Evolutionary conservation across 1,140 invertebrate genomes (phyloP), one percentile per base, ranked within the genome.

Genomic region (Ditylenchus dipsaci): DNA sequence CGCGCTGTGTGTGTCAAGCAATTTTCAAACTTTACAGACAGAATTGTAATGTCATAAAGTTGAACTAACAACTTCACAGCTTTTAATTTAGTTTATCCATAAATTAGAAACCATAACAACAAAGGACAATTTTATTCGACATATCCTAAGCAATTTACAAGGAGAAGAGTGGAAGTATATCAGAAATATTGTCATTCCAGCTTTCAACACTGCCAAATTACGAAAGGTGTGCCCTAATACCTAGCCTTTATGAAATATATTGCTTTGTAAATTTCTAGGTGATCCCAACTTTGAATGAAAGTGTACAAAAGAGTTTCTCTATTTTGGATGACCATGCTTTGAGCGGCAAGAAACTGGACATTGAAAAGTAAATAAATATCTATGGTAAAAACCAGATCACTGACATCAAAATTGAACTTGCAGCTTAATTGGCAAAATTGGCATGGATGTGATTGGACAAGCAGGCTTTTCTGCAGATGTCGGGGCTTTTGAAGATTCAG

Each of bases 361-460:
- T 53, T 19, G 23, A 53, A 53, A 26, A 19, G 49, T 53, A 7
- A 17, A 1, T 7, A n/a, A 26, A 53, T 17, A 53, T 7, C 3
- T 53, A n/a, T n/a, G n/a, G n/a, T 3, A 3, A 7, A 17, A 7
- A 26, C 15, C 15, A 53, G 8, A 15, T 7, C 3, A 26, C 3
- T 53, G 15, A 21, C 15, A 17, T 17, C n/a, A 53, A 53, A 17
- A 7, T 53, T 21, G 3, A 11, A 11, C 17, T 13, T 69, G 15
- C 38, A 71, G 69, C 23, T 11, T 68, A 3, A 68, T 65, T 38
- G 57, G 56, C 19, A 49, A 45, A 9, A 45, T 71, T 27, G 26
- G 59, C 43, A 29, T 71, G 68, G 64, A 71, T 49, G 65, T 66
- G 15, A 71, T 71, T 33, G 65, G 69, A 19, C 69, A 65, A 3